These are phyloP conservation scores for Ophonus ardosiacus DNA, from an alignment of 2,888 invertebrate genomes.

Conservation along the genomic window DNA sequence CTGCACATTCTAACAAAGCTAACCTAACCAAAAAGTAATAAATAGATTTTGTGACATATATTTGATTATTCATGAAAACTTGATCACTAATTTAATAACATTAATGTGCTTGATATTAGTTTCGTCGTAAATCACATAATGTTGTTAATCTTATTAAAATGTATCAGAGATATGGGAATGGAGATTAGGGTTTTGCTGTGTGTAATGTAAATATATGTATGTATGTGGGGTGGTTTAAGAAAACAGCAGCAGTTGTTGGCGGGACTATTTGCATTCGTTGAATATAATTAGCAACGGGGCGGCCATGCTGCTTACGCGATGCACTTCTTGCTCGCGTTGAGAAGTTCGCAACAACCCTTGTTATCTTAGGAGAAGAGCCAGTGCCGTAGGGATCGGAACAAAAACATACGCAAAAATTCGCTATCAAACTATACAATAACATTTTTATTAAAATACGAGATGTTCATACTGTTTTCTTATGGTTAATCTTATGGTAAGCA, in stretches of 20 bases:
- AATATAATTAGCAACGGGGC: conserved; percentile 64
- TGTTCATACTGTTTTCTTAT: not conserved
- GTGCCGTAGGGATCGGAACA: conserved; percentile 19
- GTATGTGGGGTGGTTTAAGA: conserved; percentile 61
- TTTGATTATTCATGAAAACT: too few relatives aligned
- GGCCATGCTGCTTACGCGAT: not conserved
- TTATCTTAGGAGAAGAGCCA: conserved; percentile 21
- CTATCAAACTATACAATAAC: not conserved
- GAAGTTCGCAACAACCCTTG: conserved; percentile 22
- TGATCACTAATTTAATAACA: too few relatives aligned
- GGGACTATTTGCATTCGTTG: conserved; percentile 62
- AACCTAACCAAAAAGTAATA: too few relatives aligned
- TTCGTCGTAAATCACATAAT: not conserved
- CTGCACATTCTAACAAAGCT: too few relatives aligned
- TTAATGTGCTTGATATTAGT: not conserved
- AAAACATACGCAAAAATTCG: not conserved
- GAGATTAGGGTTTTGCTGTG: conserved; percentile 51
- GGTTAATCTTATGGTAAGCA: not conserved
- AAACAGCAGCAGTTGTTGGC: conserved; percentile 60
- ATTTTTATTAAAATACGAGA: not conserved
- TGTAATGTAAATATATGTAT: conserved; percentile 64
- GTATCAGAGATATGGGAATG: conserved; percentile 50
- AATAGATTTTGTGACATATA: too few relatives aligned
- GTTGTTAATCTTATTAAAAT: conserved; percentile 49
- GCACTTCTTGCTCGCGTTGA: conserved; percentile 16